Percentiles rank a stretch among this genome's conserved stretches.
Conservation (phyloP, 1,140 invertebrate genomes). For the Drosophila seguyi region DNA sequence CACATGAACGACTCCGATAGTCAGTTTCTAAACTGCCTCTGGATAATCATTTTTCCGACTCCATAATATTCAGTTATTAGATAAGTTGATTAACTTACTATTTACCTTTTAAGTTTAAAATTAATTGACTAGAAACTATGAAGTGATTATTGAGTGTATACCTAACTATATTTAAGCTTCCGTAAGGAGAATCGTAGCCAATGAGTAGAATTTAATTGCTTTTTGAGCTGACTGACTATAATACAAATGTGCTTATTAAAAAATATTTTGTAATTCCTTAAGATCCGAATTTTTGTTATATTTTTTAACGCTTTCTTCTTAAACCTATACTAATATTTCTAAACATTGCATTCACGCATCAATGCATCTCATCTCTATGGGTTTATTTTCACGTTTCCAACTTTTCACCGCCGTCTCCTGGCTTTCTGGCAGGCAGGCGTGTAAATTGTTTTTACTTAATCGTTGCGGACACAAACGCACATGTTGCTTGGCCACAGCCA, state of each 20-base stretch:
- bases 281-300: background rate
- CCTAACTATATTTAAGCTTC: background rate
- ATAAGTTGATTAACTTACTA: background rate
- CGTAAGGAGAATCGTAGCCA: background rate
- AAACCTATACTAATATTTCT: background rate
- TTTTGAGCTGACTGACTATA: background rate
- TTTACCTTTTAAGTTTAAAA: background rate
- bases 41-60: background rate
- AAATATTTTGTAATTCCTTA: background rate
- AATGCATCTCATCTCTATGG: constrained; percentile 21
- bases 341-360: background rate
- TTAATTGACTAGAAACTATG: background rate
- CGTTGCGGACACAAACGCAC: constrained; percentile 81
- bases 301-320: background rate
- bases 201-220: background rate
- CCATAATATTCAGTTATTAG: background rate
- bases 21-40: background rate
- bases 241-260: background rate
- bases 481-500: constrained; percentile 64
- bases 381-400: constrained; percentile 24
- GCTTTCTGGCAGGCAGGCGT: constrained; percentile 74
- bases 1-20: background rate
- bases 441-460: constrained; percentile 85
- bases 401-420: constrained; percentile 14
- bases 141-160: background rate